Base-by-base conservation (phyloP, 2,113 vertebrate species). In the Erinaceus europaeus region DNA sequence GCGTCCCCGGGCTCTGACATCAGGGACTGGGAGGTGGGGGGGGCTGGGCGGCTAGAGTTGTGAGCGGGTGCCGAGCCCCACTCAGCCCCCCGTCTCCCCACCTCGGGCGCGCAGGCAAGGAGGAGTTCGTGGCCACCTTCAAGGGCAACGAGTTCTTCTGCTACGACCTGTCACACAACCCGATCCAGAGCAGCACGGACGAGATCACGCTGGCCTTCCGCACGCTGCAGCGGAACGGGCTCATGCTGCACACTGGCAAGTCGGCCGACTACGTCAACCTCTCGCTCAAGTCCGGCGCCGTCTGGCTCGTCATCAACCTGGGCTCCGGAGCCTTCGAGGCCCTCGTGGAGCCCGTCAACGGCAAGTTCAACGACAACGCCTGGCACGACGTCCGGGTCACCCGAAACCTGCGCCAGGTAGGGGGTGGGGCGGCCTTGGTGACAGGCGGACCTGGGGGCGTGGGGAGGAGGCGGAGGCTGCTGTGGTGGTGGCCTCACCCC, bases 171-270 rank as follows among this genome's bases (percentile, higher is more conserved):
- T 99, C 98, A 1, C 98, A 98, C 96, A 98, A 97, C 84, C 98
- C 99, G 36, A 99, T 99, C 96, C 98, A 99, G 97, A 99, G 99
- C 97, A 99, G 98, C 96, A 95, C 98, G n/a, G 99, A 99, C 8
- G 99, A 99, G 98, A 98, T 99, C 97, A 98, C 98, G 3, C 96
- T 99, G 84, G 98, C 98, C 73, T 99, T 99, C 97, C 98, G 98
- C 55, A 99, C 98, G 2, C 97, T 97, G 90, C 99, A 99, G 96
- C 98, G 98, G 92, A 98, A 99, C 1, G 98, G 98, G 85, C 97
- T 99, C 57, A 98, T 99, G 97, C 98, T 99, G 50, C 99, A 99
- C 97, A 99, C 98, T 0, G 99, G 99, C 76, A 98, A 98, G 84
- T 98, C 98, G 0, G 98, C 98, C 0, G 99, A 99, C 96, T 99